A percentile compares a stretch with the other conserved stretches of the same genome.
These are phyloP conservation scores for Aurelia sp. DNA, from an alignment of 30 jellyfish, hydroid and myxozoan species.

Conservation along the genomic window DNA sequence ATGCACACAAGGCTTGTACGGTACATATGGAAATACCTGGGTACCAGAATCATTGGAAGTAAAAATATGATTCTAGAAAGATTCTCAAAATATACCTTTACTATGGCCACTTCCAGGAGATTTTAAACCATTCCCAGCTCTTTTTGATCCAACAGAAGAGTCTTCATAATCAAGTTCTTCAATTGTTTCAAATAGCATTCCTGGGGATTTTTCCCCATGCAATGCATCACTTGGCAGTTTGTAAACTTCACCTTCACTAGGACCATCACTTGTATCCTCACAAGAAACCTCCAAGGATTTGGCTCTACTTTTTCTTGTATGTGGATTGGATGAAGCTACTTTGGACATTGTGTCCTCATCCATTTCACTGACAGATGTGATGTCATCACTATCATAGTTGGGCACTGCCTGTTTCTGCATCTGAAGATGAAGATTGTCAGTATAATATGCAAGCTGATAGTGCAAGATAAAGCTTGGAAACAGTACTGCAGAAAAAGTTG, in stretches of 20 bases:
- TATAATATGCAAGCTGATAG: too few species aligned
- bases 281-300: neutral
- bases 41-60: too few species aligned
- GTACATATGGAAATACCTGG: too few species aligned
- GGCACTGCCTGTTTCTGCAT: conserved; percentile 8
- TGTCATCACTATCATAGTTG: conserved; percentile 63
- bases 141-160: neutral
- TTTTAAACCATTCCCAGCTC: conserved; percentile 3
- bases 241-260: conserved; percentile 60
- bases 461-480: too few species aligned
- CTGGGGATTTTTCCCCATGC: neutral
- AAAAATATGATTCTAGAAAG: too few species aligned
- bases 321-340: neutral
- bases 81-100: neutral
- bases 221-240: conserved; percentile 36
- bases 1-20: too few species aligned
- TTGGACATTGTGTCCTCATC: conserved; percentile 51
- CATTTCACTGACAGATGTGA: conserved; percentile 62
- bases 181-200: conserved; percentile 40
- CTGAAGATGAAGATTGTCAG: neutral
- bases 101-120: conserved; percentile 27
- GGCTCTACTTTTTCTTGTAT: neutral
- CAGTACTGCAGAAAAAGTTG: too few species aligned
- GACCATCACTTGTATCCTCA: conserved; percentile 62
- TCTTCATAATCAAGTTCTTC: conserved; percentile 52